These are phyloP conservation scores for Erythrolamprus reginae DNA, from an alignment of 2,113 vertebrate species.

Conservation along the genomic window DNA sequence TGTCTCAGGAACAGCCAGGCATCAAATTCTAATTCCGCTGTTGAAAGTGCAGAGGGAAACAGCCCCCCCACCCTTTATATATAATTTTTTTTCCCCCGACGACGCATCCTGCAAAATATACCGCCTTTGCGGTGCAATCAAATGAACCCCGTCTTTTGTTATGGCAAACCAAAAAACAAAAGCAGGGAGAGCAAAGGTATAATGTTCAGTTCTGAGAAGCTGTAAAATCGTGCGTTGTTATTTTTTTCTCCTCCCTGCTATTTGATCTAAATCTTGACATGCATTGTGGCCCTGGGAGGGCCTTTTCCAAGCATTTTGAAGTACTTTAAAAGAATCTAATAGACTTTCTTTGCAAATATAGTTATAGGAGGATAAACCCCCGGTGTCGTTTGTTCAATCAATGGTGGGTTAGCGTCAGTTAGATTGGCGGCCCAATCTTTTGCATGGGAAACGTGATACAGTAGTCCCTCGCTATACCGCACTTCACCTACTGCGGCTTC, in stretches of 20 bases:
- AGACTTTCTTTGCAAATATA: neutral
- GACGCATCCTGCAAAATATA: constrained; percentile 10
- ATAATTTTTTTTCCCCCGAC: no score
- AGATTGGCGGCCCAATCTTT: neutral
- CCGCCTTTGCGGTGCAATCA: neutral
- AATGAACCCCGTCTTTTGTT: constrained; percentile 25
- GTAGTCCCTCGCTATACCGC: no score
- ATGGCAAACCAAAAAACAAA: constrained; percentile 26
- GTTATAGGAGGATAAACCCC: neutral
- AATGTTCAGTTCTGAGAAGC: constrained; percentile 22
- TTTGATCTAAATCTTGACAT: neutral
- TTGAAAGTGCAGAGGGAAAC: constrained; percentile 15
- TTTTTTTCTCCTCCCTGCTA: neutral
- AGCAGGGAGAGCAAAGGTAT: neutral
- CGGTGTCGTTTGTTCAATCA: neutral
- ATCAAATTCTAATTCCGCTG: constrained; percentile 21
- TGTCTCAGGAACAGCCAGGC: constrained; percentile 6
- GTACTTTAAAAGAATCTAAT: neutral
- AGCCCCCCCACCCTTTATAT: neutral
- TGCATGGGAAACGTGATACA: no score
- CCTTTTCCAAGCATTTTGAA: neutral
- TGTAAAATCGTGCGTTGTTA: constrained; percentile 6
- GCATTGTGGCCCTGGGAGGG: neutral
- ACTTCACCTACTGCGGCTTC: no score
- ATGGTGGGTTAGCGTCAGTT: neutral